Conservation (phyloP, 2,113 vertebrate species). For the Zosterops hypoxanthus region DNA sequence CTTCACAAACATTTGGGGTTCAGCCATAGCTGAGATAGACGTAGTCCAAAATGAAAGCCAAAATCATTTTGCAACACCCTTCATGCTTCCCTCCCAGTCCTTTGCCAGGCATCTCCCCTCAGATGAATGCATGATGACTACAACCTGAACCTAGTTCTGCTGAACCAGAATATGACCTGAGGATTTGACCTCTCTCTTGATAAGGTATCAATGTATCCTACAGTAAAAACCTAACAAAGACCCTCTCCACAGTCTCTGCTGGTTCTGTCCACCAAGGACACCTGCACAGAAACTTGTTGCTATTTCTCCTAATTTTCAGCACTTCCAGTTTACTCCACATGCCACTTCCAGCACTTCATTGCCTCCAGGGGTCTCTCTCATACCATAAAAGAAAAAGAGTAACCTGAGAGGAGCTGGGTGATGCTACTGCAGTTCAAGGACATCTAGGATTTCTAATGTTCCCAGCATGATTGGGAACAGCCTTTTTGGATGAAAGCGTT, state of each 20-base stretch:
- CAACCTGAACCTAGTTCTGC: background rate
- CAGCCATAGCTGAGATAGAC: background rate
- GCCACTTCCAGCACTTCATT: fast-evolving
- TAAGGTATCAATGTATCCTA: background rate
- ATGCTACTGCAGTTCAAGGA: background rate
- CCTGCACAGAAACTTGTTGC: background rate
- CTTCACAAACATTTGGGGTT: background rate
- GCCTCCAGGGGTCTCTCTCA: background rate
- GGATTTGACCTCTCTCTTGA: background rate
- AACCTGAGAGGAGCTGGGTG: background rate
- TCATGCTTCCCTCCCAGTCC: background rate
- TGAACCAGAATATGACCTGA: background rate
- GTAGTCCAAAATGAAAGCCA: background rate
- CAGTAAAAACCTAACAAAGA: fast-evolving
- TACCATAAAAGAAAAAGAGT: background rate
- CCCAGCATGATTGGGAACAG: background rate
- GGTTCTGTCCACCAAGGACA: background rate
- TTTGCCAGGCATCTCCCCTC: background rate
- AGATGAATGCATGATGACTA: background rate
- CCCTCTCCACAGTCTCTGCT: background rate
- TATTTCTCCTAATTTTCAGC: background rate
- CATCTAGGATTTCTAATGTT: background rate
- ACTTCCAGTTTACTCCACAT: background rate
- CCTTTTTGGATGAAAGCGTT: background rate
- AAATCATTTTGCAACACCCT: background rate